Base-by-base conservation (phyloP, 1,140 invertebrate species). In the Dendrolimus punctatus region DNA sequence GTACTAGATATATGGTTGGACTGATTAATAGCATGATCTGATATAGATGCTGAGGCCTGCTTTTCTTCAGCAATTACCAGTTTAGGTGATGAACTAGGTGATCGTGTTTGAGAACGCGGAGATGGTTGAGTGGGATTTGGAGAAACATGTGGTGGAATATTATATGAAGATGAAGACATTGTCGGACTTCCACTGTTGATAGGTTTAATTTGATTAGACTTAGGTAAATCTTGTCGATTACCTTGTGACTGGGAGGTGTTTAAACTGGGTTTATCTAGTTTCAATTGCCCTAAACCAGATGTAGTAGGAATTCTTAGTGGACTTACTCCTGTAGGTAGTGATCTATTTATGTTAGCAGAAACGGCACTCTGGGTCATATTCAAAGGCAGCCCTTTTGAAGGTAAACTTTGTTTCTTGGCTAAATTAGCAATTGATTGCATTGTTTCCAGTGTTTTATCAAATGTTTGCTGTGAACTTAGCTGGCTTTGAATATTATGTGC, bases 341-440 rank as follows among this genome's bases (percentile, higher is more conserved):
- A 62, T 58, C 80, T 76, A 49, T 69, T 76, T 51, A 77, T 60
- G 58, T 52, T 62, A 44, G 77, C 64, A 73, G 75, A 85, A 8
- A 64, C 49, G 64, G 72, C 76, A 42, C 51, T 63, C 61, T 74
- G 78, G 43, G 73, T 55, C 54, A 76, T 67, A 47, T 62, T 53
- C 52, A 68, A 41, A 46, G 70, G 71, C n/a, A 72, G 56, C 8
- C 65, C 59, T 68, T 86, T 86, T 46, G 68, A 60, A 23, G 75
- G 71, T 40, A 81, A 67, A 67, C 70, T 80, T 64, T 87, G 85
- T 66, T 84, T 85, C 49, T 87, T 87, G 47, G 83, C 87, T 38
- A 88, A 76, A 70, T 85, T 87, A 40, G 78, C 85, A 57, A 88
- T 88, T 39, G 85, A 85, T 58, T 88, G 85, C 85, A 88, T 88